Evolutionary conservation across 1,140 invertebrate species (phyloP).

Genomic region (Polypedilum pembai): DNA sequence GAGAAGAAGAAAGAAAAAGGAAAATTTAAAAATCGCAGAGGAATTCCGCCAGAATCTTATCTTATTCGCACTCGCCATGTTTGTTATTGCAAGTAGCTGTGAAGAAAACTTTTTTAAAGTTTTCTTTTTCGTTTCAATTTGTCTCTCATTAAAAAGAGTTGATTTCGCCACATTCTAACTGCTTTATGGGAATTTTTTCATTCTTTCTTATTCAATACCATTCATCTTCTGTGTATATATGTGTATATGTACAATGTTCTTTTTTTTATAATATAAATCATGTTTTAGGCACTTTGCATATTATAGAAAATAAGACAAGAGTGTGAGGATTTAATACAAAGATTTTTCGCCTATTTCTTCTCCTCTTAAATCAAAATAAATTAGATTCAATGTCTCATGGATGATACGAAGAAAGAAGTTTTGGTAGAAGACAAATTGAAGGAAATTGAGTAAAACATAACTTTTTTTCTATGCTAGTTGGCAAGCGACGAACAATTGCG

Average conservation of each 20-base stretch:
- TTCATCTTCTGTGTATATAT: not conserved
- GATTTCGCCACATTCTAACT: too few relatives aligned
- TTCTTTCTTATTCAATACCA: too few relatives aligned
- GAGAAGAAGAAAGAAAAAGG: too few relatives aligned
- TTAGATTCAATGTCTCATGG: slow-evolving; percentile 2
- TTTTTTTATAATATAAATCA: slow-evolving; percentile 4
- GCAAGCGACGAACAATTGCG: not conserved
- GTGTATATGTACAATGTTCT: not conserved
- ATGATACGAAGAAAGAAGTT: not conserved
- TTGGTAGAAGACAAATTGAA: not conserved
- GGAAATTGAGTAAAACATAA: slow-evolving; percentile 8
- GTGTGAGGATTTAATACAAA: not conserved
- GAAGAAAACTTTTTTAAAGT: too few relatives aligned
- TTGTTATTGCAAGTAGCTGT: too few relatives aligned
- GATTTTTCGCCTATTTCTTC: not conserved
- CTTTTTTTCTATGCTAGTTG: not conserved
- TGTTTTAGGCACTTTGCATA: slow-evolving; percentile 17
- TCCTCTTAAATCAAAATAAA: slow-evolving; percentile 12
- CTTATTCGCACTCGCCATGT: too few relatives aligned
- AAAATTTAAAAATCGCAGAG: too few relatives aligned
- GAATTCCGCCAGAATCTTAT: too few relatives aligned
- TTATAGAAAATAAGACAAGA: not conserved
- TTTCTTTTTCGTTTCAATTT: too few relatives aligned
- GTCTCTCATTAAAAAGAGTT: too few relatives aligned
- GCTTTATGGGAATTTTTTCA: too few relatives aligned